Evolutionary conservation across 1,140 invertebrate genomes (phyloP).

Genomic region (Drosophila virilis): DNA sequence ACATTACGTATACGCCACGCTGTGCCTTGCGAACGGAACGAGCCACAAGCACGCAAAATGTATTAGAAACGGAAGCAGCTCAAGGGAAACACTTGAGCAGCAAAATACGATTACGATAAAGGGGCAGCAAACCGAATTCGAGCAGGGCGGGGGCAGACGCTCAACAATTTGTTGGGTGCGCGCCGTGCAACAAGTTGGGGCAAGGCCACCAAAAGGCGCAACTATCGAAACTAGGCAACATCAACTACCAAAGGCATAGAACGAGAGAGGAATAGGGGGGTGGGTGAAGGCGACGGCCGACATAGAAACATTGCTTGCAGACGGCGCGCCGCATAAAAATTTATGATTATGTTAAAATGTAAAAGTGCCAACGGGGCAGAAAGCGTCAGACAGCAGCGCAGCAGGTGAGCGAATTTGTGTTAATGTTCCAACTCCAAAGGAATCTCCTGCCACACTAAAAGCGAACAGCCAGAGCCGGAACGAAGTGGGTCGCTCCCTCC

Average conservation of each 20-base stretch:
- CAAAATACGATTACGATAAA: constrained; percentile 77
- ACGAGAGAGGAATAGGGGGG: neutral
- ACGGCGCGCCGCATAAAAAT: constrained; percentile 80
- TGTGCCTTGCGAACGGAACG: constrained; percentile 35
- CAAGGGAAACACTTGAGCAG: constrained; percentile 74
- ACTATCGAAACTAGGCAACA: constrained; percentile 74
- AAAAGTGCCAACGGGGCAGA: constrained; percentile 66
- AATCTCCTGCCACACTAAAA: constrained; percentile 5
- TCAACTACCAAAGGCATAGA: constrained; percentile 15
- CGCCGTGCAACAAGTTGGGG: constrained; percentile 66
- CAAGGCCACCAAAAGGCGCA: constrained; percentile 40
- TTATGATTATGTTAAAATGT: constrained; percentile 83
- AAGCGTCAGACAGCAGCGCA: constrained; percentile 33
- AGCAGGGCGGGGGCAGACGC: constrained; percentile 2
- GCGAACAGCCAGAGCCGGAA: constrained; percentile 4
- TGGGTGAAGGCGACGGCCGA: neutral
- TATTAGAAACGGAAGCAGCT: constrained; percentile 80
- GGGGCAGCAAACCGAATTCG: constrained; percentile 47
- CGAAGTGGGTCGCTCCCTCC: constrained; percentile 31
- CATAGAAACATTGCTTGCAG: constrained; percentile 58
- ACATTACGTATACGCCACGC: constrained; percentile 75
- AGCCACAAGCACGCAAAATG: constrained; percentile 60
- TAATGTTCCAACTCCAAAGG: constrained; percentile 58
- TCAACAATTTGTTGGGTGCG: constrained; percentile 72
- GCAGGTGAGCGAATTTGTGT: constrained; percentile 79